Conservation (phyloP, 2,113 vertebrate genomes). For the Prinia subflava region DNA sequence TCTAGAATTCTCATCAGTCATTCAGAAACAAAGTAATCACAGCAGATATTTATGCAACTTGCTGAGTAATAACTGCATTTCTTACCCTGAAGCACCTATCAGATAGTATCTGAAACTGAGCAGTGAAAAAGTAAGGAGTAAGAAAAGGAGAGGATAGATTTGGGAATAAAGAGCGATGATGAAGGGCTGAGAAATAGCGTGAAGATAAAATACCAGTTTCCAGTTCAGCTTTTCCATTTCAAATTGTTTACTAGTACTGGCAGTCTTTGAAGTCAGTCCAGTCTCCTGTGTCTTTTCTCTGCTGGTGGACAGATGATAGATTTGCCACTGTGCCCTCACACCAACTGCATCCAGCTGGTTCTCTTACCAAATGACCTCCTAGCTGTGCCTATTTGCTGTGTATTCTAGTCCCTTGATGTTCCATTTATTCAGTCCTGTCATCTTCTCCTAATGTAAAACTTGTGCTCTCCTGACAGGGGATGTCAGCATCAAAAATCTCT, state of each 20-base stretch:
- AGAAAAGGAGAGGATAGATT: background rate
- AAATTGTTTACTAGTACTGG: background rate
- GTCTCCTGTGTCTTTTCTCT: slow-evolving; percentile 5
- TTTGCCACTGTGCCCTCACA: slow-evolving; percentile 39
- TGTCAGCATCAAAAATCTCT: background rate
- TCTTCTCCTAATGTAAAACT: slow-evolving; percentile 14
- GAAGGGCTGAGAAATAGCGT: background rate
- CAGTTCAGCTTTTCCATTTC: background rate
- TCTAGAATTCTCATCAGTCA: background rate
- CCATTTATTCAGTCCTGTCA: slow-evolving; percentile 36
- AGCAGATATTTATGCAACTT: background rate
- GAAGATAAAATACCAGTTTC: background rate
- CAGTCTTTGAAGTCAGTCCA: slow-evolving; percentile 13
- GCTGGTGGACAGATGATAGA: slow-evolving; percentile 37
- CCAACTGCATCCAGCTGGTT: slow-evolving; percentile 8
- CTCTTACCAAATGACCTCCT: slow-evolving; percentile 27
- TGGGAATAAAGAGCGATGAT: background rate
- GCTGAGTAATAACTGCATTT: background rate
- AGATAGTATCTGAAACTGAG: background rate
- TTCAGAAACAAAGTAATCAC: background rate
- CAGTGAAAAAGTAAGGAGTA: background rate
- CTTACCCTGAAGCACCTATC: background rate
- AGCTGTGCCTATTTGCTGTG: background rate
- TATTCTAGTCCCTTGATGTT: slow-evolving; percentile 20
- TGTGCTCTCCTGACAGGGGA: background rate